Evolutionary conservation across 2,888 invertebrate species (phyloP), one percentile per base, ranked within the genome.

Genomic region (Muscina levida): DNA sequence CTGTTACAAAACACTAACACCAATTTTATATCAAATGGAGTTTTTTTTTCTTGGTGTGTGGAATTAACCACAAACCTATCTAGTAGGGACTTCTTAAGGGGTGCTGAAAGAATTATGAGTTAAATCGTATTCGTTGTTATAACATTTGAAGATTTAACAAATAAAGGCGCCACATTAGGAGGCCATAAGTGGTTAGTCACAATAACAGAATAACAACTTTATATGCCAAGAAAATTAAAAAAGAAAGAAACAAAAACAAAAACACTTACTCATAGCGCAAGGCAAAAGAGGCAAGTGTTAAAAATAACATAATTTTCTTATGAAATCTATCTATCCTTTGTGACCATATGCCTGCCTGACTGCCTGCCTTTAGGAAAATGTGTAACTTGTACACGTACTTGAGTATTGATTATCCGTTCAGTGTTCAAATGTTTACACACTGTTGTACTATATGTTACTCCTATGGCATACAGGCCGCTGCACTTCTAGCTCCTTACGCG

Each of bases 121-220:
- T 19, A 26, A 2, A 44, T 24, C 8, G 53, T 46, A 31, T 75
- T 31, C 31, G 3, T 31, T 31, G 31, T 5, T 31, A 31, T 31
- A 31, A 31, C 31, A 31, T 31, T 31, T 31, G 24, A 10, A 59
- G 68, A 67, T 73, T 59, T n/a, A 66, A 81, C 77, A 77, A 77
- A 77, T 77, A 53, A 74, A 73, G 80, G 80, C 80, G 80, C 80
- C 80, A 81, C 77, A 81, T 74, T 42, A 19, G 65, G 65, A 42
- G 71, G 67, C 71, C 53, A 57, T 71, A 77, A 77, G 73, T 77
- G 77, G 44, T 73, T 19, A n/a, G 57, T 67, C 26, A 0, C 22
- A 15, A 44, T n/a, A 22, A 1, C 22, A n/a, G n/a, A n/a, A n/a
- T n/a, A n/a, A n/a, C n/a, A n/a, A n/a, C n/a, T n/a, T n/a, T n/a